These are phyloP conservation scores for Acanthosepion lycidas DNA, from an alignment of 2,888 invertebrate genomes.

Conservation along the genomic window DNA sequence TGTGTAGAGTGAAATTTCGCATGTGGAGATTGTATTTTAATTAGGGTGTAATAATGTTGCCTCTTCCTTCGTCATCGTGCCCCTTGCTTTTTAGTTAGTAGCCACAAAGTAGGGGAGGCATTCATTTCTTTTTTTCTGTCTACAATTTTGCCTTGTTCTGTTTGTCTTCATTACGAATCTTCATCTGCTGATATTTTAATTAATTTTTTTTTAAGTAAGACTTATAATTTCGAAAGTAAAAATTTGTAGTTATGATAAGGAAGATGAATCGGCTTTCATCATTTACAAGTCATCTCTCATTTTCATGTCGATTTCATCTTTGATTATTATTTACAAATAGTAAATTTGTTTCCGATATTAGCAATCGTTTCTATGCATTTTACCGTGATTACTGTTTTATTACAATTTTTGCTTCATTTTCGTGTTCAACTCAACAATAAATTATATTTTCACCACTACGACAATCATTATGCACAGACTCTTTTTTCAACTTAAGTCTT, in stretches of 20 bases:
- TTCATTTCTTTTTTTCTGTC: neutral
- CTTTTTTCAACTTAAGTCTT: neutral
- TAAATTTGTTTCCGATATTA: neutral
- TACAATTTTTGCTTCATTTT: neutral
- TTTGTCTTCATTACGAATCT: neutral
- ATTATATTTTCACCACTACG: neutral
- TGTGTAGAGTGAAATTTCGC: neutral
- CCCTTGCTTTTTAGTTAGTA: neutral
- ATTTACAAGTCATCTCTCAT: neutral
- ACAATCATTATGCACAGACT: neutral
- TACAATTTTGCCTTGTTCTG: neutral
- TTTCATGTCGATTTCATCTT: neutral
- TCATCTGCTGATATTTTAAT: neutral
- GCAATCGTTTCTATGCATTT: neutral
- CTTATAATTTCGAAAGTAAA: neutral
- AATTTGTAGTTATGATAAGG: neutral
- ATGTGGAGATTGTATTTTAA: neutral
- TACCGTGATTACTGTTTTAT: neutral
- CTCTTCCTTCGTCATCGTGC: constrained; percentile 33
- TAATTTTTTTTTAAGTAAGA: neutral
- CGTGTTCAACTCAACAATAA: neutral
- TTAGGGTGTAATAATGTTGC: neutral
- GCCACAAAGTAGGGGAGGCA: neutral
- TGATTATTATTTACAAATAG: neutral
- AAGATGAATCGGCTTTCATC: neutral